Percentiles rank a stretch among this genome's conserved stretches.
Conservation (phyloP, 2,797 vertebrate species). For the Diplodus puntazzo region DNA sequence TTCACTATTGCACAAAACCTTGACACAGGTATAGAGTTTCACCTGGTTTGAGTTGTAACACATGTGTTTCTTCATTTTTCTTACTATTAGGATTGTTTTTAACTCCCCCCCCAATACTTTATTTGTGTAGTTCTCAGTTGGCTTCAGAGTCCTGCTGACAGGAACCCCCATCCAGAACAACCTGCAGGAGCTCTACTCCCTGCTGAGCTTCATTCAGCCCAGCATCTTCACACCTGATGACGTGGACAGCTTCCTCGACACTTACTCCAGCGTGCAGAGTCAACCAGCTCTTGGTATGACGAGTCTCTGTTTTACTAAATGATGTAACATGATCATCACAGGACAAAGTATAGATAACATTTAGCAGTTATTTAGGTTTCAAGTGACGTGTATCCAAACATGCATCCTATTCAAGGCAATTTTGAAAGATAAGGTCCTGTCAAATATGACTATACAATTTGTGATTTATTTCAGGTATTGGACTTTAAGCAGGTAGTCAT, state of each 20-base stretch:
- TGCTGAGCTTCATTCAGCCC: constrained; percentile 92
- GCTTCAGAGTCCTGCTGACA: constrained; percentile 91
- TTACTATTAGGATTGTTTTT: fast-evolving
- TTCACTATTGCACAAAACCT: constrained; percentile 88
- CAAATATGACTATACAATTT: neutral
- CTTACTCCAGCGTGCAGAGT: constrained; percentile 84
- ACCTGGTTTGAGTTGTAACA: neutral
- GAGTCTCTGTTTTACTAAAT: neutral
- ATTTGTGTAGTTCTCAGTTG: constrained; percentile 86
- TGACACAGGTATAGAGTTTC: constrained; percentile 86
- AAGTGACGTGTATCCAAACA: neutral
- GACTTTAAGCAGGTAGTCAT: neutral
- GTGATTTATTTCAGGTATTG: neutral
- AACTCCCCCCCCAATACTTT: neutral
- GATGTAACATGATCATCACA: neutral
- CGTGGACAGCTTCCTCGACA: constrained; percentile 84
- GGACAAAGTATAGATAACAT: neutral
- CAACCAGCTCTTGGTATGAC: constrained; percentile 84
- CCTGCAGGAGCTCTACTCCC: constrained; percentile 92
- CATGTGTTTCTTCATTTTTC: neutral
- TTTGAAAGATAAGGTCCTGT: neutral
- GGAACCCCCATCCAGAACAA: constrained; percentile 97
- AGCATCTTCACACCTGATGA: constrained; percentile 84
- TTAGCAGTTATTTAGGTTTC: neutral
- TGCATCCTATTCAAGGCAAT: neutral